Base-by-base conservation (phyloP, 2,888 invertebrate genomes). In the Andrena bucephala region DNA sequence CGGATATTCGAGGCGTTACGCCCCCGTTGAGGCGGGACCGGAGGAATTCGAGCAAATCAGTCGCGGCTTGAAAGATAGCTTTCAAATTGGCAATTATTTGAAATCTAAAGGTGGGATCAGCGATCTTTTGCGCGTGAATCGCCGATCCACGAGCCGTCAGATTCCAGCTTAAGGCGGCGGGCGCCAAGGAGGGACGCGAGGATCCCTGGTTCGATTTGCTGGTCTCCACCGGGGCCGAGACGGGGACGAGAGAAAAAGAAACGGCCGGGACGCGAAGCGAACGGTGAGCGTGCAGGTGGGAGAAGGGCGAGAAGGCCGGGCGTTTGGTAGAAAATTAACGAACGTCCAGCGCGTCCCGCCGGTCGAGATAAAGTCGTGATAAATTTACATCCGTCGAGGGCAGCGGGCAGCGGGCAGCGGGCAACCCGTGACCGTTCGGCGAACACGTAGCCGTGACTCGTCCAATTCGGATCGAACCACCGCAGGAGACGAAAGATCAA, bases 331-430 rank as follows among this genome's bases (percentile, higher is more conserved):
- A 88, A 89, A 92, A 90, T 92, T 90, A 92, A 91, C 89, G 89
- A 90, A 90, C 87, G 86, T 87, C 86, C 59, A 69, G 59, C 69
- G 69, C 42, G 87, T 88, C 86, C 78, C 87, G 81, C 74, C 85
- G 82, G 88, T 70, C 87, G 86, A 91, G 92, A 92, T 93, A 92
- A 92, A 89, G 91, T 90, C 89, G 88, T 88, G 91, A 92, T 92
- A 90, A 92, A 92, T 93, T 91, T 89, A 90, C 89, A 88, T 91
- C 89, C 88, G 82, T 75, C 68, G 77, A 82, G 77, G 79, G 79
- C 84, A 81, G 79, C 86, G 81, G 83, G 66, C 84, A 81, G 80
- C 86, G 81, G 66, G 20, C n/a, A n/a, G n/a, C n/a, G n/a, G n/a
- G n/a, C n/a, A 31, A 70, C 50, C 54, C 24, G 62, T 50, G 57